These are phyloP conservation scores for Dolomedes plantarius DNA, from an alignment of 2,888 invertebrate genomes.

Conservation along the genomic window DNA sequence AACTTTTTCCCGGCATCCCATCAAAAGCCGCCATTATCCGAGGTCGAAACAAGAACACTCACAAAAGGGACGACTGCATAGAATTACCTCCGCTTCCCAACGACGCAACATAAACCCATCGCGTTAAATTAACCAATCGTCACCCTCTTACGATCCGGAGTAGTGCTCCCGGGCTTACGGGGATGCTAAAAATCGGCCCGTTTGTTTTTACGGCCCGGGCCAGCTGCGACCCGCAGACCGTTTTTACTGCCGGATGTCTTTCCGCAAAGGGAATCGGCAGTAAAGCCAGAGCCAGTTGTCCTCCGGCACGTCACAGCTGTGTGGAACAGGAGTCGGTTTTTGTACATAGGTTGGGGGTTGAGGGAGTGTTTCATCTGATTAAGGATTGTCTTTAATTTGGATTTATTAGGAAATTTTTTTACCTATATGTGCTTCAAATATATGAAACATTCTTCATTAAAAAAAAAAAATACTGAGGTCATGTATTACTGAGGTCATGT, in stretches of 20 bases:
- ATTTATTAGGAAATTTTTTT: too few species aligned
- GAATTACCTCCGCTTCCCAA: conserved; percentile 41
- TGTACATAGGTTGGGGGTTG: conserved; percentile 43
- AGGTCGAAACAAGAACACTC: conserved; percentile 39
- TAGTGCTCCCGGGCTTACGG: conserved; percentile 38
- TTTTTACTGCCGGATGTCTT: conserved; percentile 54
- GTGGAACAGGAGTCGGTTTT: conserved; percentile 28
- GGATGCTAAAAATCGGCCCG: conserved; percentile 57
- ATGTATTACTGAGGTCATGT: too few species aligned
- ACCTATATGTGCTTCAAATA: too few species aligned
- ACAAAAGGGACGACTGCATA: conserved; percentile 30
- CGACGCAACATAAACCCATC: conserved; percentile 54
- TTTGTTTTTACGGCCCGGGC: conserved; percentile 67
- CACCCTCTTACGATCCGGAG: conserved; percentile 58
- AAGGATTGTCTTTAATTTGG: too few species aligned
- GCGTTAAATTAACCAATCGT: conserved; percentile 70
- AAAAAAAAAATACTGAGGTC: too few species aligned
- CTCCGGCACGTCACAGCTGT: conserved; percentile 54
- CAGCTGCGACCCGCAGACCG: conserved; percentile 49
- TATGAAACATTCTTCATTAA: too few species aligned
- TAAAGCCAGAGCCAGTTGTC: conserved; percentile 44
- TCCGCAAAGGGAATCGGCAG: conserved; percentile 67
- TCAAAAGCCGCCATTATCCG: background rate
- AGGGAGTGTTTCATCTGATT: too few species aligned
- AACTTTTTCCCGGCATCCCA: background rate